Evolutionary conservation across 2,113 vertebrate genomes (phyloP).

Genomic region (Pithys albifrons): DNA sequence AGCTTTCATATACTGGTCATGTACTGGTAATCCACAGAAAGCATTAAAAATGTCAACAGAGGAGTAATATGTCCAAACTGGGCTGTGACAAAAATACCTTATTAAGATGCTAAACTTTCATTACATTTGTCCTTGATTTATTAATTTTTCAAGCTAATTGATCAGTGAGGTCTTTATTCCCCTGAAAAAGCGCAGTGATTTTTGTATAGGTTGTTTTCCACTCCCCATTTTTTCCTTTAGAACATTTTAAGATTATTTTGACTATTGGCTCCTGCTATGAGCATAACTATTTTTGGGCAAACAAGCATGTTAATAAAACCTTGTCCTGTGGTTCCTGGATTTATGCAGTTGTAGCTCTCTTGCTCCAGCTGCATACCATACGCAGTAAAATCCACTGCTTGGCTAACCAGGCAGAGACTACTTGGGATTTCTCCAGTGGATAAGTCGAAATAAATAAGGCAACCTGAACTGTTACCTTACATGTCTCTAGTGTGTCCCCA

Average conservation of each 20-base stretch:
- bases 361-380: neutral
- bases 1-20: neutral
- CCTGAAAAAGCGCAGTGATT: neutral
- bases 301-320: neutral
- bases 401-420: neutral
- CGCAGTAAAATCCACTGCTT: neutral
- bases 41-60: slow-evolving; percentile 36
- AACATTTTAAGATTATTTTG: neutral
- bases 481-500: neutral
- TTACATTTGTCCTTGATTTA: neutral
- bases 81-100: neutral
- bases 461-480: neutral
- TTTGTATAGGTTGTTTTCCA: neutral
- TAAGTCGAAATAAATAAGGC: neutral
- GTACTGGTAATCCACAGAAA: slow-evolving; percentile 30
- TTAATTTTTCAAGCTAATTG: neutral
- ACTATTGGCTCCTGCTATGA: neutral
- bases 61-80: neutral
- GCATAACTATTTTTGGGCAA: neutral
- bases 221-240: neutral
- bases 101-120: neutral
- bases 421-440: neutral
- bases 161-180: neutral
- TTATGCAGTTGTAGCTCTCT: neutral
- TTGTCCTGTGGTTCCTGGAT: neutral